Conservation (phyloP, 2,888 invertebrate species). For the Caradrina kadenii region DNA sequence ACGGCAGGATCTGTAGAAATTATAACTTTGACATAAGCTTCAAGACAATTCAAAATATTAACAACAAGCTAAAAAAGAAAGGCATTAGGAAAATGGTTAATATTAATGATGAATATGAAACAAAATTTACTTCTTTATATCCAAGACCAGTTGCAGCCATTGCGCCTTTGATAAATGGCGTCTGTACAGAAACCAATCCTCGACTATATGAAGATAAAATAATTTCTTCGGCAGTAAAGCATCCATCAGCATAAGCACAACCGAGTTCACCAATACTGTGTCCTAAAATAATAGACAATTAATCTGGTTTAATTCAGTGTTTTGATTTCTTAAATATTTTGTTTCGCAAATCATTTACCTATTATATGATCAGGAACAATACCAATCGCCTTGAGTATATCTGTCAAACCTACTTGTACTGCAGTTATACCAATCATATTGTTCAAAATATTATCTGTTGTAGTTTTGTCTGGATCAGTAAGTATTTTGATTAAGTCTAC, state of each 20-base stretch:
- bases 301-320: too few relatives aligned
- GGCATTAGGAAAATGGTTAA: too few relatives aligned
- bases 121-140: neutral
- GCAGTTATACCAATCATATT: constrained; percentile 29
- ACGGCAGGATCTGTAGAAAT: constrained; percentile 55
- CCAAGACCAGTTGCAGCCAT: constrained; percentile 4
- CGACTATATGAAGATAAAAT: neutral
- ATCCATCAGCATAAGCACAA: constrained; percentile 2
- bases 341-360: constrained; percentile 8
- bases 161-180: neutral
- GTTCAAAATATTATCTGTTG: constrained; percentile 77
- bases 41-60: too few relatives aligned
- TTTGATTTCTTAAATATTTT: too few relatives aligned
- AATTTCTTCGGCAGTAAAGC: neutral
- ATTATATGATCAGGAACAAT: constrained; percentile 30
- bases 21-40: neutral
- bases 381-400: constrained; percentile 20
- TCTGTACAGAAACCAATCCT: neutral
- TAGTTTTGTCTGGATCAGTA: constrained; percentile 91
- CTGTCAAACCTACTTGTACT: constrained; percentile 29
- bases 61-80: too few relatives aligned
- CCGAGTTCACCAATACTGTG: constrained; percentile 4
- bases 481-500: constrained; percentile 92
- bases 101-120: too few relatives aligned
- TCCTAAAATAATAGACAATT: too few relatives aligned